Evolutionary conservation across 2,888 invertebrate species (phyloP), one percentile per base, ranked within the genome.

Genomic region (Orthosia cruda): DNA sequence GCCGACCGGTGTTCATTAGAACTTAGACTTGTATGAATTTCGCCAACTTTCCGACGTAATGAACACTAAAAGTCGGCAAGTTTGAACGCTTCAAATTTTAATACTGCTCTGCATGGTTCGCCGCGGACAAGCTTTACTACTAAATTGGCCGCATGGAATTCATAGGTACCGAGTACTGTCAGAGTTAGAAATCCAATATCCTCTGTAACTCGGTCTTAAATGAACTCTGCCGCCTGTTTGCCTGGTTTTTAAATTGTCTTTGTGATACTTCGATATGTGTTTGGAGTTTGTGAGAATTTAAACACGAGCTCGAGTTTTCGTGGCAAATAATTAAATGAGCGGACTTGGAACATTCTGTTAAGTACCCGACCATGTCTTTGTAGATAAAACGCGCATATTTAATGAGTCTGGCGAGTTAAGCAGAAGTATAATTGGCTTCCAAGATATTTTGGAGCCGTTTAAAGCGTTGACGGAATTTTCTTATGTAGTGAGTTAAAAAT

Each of bases 1-100:
- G 77, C 91, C 92, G 91, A 88, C 90, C 92, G 93, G 93, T 94
- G 96, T 96, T 96, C 96, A 95, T 96, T 96, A 96, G 96, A 96
- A 96, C 93, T 96, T 96, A 93, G 93, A 94, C 95, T 95, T 95
- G 94, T 92, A 93, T 96, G 96, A 95, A 95, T 95, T 96, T 94
- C 93, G 91, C 91, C 93, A 96, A 96, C 96, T 96, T 95, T 94
- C 93, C 93, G 72, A 91, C 93, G 94, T 96, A 96, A 96, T 96
- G 96, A 96, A 96, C 95, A 96, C 95, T 96, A 96, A 96, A 95
- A 95, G 96, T 94, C 94, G 94, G 91, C 91, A 96, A 96, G 95
- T 96, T 96, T 93, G 91, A 94, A 92, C 94, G 95, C 94, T 96
- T 96, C 94, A 95, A 95, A 96, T 96, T 96, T 96, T 96, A 96